phyloP scores from a whole-genome alignment of 2,113 vertebrate species.

The Thinocorus orbignyianus region DNA sequence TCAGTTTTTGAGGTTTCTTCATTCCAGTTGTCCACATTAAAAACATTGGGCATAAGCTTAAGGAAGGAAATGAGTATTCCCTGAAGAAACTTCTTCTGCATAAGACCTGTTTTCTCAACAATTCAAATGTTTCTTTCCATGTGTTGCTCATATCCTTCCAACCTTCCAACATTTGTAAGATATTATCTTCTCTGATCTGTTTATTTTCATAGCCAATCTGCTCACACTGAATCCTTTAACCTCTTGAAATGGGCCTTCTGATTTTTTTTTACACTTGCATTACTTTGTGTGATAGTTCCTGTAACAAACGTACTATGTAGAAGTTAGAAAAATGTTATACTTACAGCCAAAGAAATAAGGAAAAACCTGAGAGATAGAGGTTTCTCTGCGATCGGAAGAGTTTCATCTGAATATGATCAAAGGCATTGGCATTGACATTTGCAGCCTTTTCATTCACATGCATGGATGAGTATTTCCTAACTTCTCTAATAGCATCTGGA shows the following conservation, averaged over 20 bases:
- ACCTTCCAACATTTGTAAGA: background rate
- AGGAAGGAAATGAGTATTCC: background rate
- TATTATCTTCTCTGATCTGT: background rate
- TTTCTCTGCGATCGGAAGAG: slow-evolving; percentile 96
- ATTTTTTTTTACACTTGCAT: background rate
- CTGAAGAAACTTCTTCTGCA: background rate
- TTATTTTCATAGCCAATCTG: background rate
- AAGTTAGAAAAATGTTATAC: slow-evolving; percentile 46
- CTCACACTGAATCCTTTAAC: background rate
- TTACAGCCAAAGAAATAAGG: slow-evolving; percentile 97
- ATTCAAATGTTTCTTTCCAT: background rate
- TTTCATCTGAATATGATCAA: slow-evolving; percentile 94
- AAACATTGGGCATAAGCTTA: background rate
- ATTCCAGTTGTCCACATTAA: background rate
- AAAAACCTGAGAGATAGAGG: slow-evolving; percentile 96
- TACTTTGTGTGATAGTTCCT: background rate
- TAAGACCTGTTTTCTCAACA: background rate
- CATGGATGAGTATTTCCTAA: slow-evolving; percentile 86
- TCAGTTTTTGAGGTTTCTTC: background rate
- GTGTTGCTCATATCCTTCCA: background rate
- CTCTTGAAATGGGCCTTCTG: background rate
- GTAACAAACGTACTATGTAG: background rate
- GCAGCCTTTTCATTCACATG: slow-evolving; percentile 70
- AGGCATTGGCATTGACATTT: slow-evolving; percentile 72
- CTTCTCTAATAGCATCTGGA: slow-evolving; percentile 90